Evolutionary conservation across 2,888 invertebrate genomes (phyloP).

Genomic region (Itoplectis maculator): DNA sequence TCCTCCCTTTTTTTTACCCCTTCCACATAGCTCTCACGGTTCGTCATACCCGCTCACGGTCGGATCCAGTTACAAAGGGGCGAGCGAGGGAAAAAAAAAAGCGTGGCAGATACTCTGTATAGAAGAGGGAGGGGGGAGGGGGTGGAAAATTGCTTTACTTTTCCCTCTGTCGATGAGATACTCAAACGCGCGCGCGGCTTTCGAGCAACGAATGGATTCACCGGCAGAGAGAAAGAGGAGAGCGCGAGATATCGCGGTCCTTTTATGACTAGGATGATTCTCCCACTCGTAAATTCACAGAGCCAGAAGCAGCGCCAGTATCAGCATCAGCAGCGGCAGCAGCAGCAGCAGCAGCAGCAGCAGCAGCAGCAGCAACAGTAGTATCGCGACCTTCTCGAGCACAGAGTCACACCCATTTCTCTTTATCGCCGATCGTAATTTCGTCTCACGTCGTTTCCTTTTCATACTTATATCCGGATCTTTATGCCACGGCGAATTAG

Average conservation of each 20-base stretch:
- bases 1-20: too few relatives aligned
- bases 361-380: background rate
- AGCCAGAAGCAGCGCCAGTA: slow-evolving; percentile 28
- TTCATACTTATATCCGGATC: slow-evolving; percentile 13
- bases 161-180: slow-evolving; percentile 41
- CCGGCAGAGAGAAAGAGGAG: slow-evolving; percentile 22
- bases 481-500: background rate
- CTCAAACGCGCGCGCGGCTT: background rate
- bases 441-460: slow-evolving; percentile 23
- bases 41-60: slow-evolving; percentile 57
- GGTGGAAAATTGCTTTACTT: slow-evolving; percentile 52
- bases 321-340: background rate
- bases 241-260: slow-evolving; percentile 4
- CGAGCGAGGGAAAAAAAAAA: slow-evolving; percentile 39
- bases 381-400: slow-evolving; percentile 28
- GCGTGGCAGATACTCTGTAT: background rate
- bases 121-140: slow-evolving; percentile 33
- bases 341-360: slow-evolving; percentile 26
- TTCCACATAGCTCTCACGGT: background rate
- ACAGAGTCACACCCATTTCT: slow-evolving; percentile 14
- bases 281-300: slow-evolving; percentile 53
- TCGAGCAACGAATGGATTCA: slow-evolving; percentile 46
- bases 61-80: slow-evolving; percentile 27
- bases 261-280: slow-evolving; percentile 57
- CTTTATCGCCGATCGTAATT: slow-evolving; percentile 57